phyloP scores from a whole-genome alignment of 2,113 vertebrate genomes.

The Siniperca knerii region DNA sequence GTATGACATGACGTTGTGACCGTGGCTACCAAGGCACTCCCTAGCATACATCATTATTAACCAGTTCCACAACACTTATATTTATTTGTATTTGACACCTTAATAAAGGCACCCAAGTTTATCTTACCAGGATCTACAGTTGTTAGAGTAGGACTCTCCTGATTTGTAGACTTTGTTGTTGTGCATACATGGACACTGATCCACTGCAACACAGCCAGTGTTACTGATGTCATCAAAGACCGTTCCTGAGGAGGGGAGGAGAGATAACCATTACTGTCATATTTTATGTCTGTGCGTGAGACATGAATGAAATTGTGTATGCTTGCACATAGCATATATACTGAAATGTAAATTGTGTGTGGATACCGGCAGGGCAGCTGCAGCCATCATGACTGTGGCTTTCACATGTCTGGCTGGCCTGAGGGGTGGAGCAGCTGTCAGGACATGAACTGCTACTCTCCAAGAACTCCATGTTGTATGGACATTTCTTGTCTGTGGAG shows the following conservation, averaged over 20 bases:
- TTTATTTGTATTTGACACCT: neutral
- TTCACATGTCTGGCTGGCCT: slow-evolving; percentile 86
- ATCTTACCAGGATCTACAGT: slow-evolving; percentile 88
- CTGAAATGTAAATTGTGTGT: neutral
- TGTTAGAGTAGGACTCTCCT: slow-evolving; percentile 82
- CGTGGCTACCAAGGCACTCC: too few species aligned
- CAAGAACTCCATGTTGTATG: slow-evolving; percentile 84
- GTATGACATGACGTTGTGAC: too few species aligned
- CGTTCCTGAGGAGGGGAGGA: slow-evolving; percentile 78
- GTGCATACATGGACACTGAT: slow-evolving; percentile 86
- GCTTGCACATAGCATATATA: neutral
- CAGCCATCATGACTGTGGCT: slow-evolving; percentile 88
- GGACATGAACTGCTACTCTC: slow-evolving; percentile 88
- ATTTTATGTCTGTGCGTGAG: neutral
- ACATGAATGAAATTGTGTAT: neutral
- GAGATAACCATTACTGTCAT: slow-evolving; percentile 6
- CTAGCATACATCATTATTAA: too few species aligned
- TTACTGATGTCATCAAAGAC: slow-evolving; percentile 87
- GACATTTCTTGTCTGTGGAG: slow-evolving; percentile 84
- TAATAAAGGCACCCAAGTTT: neutral
- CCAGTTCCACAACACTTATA: neutral
- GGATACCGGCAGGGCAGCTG: slow-evolving; percentile 88
- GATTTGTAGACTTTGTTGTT: slow-evolving; percentile 81
- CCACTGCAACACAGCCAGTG: slow-evolving; percentile 82
- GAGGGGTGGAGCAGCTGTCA: slow-evolving; percentile 87